Base-by-base conservation (phyloP, 2,797 vertebrate species). In the Enoplosus armatus region DNA sequence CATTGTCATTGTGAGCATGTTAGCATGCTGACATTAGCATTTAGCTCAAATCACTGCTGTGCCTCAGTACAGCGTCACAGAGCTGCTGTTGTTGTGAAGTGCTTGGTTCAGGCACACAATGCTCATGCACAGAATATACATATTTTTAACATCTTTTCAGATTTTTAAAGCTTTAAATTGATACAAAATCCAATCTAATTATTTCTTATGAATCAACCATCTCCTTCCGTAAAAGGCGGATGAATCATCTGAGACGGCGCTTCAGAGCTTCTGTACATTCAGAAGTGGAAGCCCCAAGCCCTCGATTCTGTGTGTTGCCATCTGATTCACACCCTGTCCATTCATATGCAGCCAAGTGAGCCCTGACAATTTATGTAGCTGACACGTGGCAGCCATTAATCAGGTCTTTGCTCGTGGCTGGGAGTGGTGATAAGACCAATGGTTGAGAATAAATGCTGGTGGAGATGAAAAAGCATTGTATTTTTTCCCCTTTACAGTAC, bases 381-480 rank as follows among this genome's bases (percentile, higher is more conserved):
- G 86, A 84, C 83, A 81, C 59, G 53, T 84, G 78, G 82, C 67
- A n/a, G 66, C 77, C 79, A 88, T 93, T 92, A 88, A 90, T 94
- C 90, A 90, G 87, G 80, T 85, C 75, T 90, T 90, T 85, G 82
- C 85, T 76, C 26, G 10, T 62, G 72, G 81, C 80, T 91, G 86
- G 81, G 77, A 39, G 51, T 24, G 72, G 63, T 43, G 87, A 90
- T 92, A 93, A 91, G 86, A 80, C 60, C 68, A 56, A 14, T 48
- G 79, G 74, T 61, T 77, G 63, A 47, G 69, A 77, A 81, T 84
- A 75, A 83, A 70, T 72, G 50, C 76, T 27, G 64, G 12, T 29
- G 66, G 63, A 54, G 68, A 66, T 80, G 65, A 85, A 60, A 71
- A 79, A 41, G 39, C 70, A 43, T 75, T 80, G 61, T 47, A 64